Base-by-base conservation (phyloP, 2,113 vertebrate genomes). In the Motacilla alba region DNA sequence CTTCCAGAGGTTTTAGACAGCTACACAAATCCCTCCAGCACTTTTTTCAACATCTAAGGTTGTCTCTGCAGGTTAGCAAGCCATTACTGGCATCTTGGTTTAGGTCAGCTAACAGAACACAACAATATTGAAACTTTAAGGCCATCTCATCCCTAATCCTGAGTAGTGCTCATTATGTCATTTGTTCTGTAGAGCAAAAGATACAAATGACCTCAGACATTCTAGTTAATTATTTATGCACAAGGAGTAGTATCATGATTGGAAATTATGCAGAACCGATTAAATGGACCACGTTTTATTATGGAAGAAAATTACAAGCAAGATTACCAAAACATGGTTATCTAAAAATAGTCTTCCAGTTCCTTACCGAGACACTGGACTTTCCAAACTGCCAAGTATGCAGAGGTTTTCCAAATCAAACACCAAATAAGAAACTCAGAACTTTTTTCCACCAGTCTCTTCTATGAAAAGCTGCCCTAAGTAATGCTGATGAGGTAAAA, bases 211-310 rank as follows among this genome's bases (percentile, higher is more conserved):
- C 64, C 80, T 94, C 93, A 94, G 76, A 93, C 41, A 28, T 62
- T 84, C n/a, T 17, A 79, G 56, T 60, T 87, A 91, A 83, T 93
- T 91, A 77, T 67, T 88, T 83, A 93, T 92, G 90, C 85, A 80
- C 76, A 78, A 81, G 79, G 37, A n/a, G 41, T 74, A 77, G 20
- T 60, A 93, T 46, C 79, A 78, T 89, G 83, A 95, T 41, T 83
- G 68, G 85, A 90, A 94, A 96, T 94, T 81, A 96, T 67, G 79
- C 83, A 96, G 83, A 94, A 90, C 70, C 81, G 88, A 94, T 84
- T 92, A 92, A 94, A 95, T 43, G 68, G 90, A 95, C 90, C 90
- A 82, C 53, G 75, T 96, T 96, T 96, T 93, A 86, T 89, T 92
- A 92, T 14, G 9, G 62, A 91, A 96, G 85, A 89, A 94, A 94